phyloP scores from a whole-genome alignment of 2,797 vertebrate species.

The Muraenolepis orangiensis region DNA sequence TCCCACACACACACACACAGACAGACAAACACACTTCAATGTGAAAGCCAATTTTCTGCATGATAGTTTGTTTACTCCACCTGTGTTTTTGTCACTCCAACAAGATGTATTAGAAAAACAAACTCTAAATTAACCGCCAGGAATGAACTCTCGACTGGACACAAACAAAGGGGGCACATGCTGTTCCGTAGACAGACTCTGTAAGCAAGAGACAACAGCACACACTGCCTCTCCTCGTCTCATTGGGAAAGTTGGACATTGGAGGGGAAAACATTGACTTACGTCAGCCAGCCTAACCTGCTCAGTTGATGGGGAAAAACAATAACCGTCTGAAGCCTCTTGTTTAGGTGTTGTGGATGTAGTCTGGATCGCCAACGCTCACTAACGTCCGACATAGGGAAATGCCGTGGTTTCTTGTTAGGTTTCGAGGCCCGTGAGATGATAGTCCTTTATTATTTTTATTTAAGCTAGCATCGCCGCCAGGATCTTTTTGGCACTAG shows the following conservation, averaged over 20 bases:
- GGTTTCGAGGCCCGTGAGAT: too few species aligned
- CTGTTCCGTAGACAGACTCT: background rate
- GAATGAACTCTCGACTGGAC: background rate
- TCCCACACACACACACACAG: constrained; percentile 12
- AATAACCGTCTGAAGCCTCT: too few species aligned
- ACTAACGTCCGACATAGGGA: too few species aligned
- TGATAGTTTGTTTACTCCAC: background rate
- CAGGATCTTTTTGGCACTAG: too few species aligned
- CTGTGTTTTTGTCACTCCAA: background rate
- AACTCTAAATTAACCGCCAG: background rate
- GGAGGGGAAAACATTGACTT: background rate
- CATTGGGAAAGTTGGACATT: background rate
- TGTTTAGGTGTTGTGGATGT: too few species aligned
- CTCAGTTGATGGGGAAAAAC: background rate
- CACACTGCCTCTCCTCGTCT: background rate
- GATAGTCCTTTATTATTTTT: too few species aligned
- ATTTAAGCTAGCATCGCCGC: too few species aligned
- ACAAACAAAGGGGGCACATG: background rate
- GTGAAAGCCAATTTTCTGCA: background rate
- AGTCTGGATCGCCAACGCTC: too few species aligned
- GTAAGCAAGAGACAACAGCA: constrained; percentile 1
- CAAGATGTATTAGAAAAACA: background rate
- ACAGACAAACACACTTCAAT: background rate
- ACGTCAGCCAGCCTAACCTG: background rate
- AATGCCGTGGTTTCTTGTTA: too few species aligned